Conservation (phyloP, 2,113 vertebrate genomes). For the Illadopsis cleaveri region DNA sequence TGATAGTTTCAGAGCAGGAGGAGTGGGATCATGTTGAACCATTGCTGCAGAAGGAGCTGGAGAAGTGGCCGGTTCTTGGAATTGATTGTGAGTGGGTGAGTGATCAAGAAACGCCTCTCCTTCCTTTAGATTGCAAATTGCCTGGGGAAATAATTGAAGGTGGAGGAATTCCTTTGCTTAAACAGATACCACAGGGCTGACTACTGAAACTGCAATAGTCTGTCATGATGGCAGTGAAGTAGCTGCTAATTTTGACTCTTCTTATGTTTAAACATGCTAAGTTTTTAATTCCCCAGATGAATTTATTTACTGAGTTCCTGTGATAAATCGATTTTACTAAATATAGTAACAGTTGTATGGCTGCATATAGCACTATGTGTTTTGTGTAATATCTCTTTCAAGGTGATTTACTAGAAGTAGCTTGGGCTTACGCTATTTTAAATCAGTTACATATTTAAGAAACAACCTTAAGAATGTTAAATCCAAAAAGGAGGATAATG, state of each 20-base stretch:
- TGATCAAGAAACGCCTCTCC: background rate
- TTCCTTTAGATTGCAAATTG: background rate
- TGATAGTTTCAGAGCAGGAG: slow-evolving; percentile 80
- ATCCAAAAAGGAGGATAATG: background rate
- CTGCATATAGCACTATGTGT: background rate
- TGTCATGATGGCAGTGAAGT: background rate
- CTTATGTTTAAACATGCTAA: background rate
- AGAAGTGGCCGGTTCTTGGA: slow-evolving; percentile 86
- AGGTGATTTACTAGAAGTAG: background rate
- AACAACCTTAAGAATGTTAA: background rate
- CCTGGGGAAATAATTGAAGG: background rate
- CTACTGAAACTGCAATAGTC: background rate
- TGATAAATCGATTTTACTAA: background rate
- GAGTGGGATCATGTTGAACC: slow-evolving; percentile 87
- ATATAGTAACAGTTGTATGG: background rate
- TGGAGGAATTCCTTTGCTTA: background rate
- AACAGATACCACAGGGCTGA: background rate
- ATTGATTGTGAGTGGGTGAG: slow-evolving; percentile 99
- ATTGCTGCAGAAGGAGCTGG: slow-evolving; percentile 80
- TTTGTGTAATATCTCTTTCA: background rate
- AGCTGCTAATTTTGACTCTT: background rate
- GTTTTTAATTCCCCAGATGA: background rate
- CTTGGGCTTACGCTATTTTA: background rate
- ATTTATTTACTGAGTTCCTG: background rate
- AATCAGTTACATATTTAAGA: background rate